These are phyloP conservation scores for Rhopalosiphum nymphaeae DNA, from an alignment of 2,888 invertebrate species.

Conservation along the genomic window DNA sequence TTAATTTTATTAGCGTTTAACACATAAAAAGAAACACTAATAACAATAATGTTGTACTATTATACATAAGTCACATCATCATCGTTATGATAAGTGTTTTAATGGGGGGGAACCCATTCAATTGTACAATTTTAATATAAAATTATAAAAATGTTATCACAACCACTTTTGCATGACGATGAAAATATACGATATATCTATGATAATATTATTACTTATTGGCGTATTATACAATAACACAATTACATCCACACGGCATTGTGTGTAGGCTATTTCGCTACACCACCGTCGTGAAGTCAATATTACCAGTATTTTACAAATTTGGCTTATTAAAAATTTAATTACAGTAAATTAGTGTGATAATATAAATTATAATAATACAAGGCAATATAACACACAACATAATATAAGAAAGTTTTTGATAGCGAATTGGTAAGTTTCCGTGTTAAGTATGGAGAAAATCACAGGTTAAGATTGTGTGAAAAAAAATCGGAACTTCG, in stretches of 20 bases:
- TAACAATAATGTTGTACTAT: background rate
- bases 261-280: background rate
- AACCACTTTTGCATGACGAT: background rate
- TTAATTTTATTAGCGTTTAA: background rate
- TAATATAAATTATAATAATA: background rate
- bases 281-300: background rate
- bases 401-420: background rate
- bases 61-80: background rate
- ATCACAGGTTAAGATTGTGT: background rate
- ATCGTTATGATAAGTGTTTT: background rate
- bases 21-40: background rate
- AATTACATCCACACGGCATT: background rate
- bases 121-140: background rate
- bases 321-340: background rate
- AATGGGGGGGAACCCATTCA: background rate
- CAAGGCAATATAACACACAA: background rate
- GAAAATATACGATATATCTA: background rate
- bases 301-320: background rate
- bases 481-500: background rate
- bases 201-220: background rate
- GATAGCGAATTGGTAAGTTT: background rate
- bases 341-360: background rate
- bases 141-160: background rate
- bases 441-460: background rate
- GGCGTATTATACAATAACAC: background rate